Percentiles rank a stretch among this genome's conserved stretches.
phyloP scores from a whole-genome alignment of 2,888 invertebrate genomes.

The Priapulus caudatus region DNA sequence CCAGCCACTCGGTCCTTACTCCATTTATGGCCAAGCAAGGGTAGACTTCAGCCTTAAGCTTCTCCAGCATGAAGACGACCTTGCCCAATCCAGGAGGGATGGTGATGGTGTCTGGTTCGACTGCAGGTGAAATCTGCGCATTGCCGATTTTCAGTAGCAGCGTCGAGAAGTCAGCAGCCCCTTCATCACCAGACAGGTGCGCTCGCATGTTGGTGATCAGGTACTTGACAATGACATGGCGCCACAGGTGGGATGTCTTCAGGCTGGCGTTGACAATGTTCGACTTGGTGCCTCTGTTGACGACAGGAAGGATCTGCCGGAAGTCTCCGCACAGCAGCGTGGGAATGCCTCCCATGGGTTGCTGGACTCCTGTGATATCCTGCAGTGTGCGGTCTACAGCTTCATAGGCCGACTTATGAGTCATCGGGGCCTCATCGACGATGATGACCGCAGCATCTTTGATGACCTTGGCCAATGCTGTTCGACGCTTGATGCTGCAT shows the following conservation, averaged over 20 bases:
- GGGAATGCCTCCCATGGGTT: conserved; percentile 5
- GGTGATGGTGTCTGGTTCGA: too few relatives aligned
- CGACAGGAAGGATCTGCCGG: conserved; percentile 13
- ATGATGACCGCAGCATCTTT: too few relatives aligned
- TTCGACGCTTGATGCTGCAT: conserved; percentile 1
- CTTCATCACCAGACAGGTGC: neutral
- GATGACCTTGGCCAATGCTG: conserved; percentile 4
- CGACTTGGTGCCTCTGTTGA: neutral
- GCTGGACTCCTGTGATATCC: conserved; percentile 1
- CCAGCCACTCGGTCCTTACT: too few relatives aligned
- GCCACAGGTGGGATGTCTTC: conserved; percentile 5
- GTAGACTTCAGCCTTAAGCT: too few relatives aligned
- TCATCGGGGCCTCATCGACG: too few relatives aligned
- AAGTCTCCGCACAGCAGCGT: conserved; percentile 8
- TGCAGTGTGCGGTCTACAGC: conserved; percentile 5
- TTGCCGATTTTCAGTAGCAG: too few relatives aligned
- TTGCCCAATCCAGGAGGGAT: too few relatives aligned
- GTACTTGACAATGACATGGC: neutral
- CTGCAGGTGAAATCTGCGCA: too few relatives aligned
- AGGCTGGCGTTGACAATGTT: conserved; percentile 8
- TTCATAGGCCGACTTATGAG: conserved; percentile 7
- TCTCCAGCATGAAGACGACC: too few relatives aligned
- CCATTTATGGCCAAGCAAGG: too few relatives aligned
- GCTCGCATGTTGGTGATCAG: conserved; percentile 6
- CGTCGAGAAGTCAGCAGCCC: too few relatives aligned